Evolutionary conservation across 2,888 invertebrate genomes (phyloP).

Genomic region (Colletes collaris): DNA sequence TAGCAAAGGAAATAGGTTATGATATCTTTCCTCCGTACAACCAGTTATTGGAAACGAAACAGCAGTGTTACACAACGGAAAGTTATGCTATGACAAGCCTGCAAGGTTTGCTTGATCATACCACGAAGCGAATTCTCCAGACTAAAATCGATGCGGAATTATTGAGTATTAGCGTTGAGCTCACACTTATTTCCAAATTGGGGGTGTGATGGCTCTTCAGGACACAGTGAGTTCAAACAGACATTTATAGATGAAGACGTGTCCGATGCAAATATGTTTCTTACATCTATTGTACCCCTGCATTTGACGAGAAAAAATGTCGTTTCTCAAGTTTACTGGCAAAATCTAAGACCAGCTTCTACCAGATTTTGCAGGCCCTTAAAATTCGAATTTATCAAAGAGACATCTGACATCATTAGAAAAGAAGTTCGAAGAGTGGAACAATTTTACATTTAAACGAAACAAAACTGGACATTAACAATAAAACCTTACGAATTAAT

Average conservation of each 20-base stretch:
- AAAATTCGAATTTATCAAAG: neutral
- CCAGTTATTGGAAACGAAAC: neutral
- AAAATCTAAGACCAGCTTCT: neutral
- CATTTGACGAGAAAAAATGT: neutral
- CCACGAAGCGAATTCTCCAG: neutral
- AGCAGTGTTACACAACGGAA: neutral
- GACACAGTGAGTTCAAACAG: neutral
- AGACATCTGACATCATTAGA: neutral
- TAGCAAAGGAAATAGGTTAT: neutral
- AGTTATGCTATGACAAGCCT: neutral
- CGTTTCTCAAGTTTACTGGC: neutral
- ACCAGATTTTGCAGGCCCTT: neutral
- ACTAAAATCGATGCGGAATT: neutral
- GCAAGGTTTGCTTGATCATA: neutral
- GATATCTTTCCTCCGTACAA: neutral
- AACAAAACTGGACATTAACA: neutral
- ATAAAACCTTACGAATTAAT: neutral
- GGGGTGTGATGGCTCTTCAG: conserved; percentile 2
- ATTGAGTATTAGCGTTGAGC: neutral
- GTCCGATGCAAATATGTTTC: neutral
- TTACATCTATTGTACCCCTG: neutral
- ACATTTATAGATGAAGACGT: neutral
- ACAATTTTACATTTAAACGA: neutral
- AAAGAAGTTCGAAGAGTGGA: too few relatives aligned
- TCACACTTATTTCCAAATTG: conserved; percentile 1